Conservation (phyloP, 1,140 invertebrate species). For the Acromyrmex heyeri region DNA sequence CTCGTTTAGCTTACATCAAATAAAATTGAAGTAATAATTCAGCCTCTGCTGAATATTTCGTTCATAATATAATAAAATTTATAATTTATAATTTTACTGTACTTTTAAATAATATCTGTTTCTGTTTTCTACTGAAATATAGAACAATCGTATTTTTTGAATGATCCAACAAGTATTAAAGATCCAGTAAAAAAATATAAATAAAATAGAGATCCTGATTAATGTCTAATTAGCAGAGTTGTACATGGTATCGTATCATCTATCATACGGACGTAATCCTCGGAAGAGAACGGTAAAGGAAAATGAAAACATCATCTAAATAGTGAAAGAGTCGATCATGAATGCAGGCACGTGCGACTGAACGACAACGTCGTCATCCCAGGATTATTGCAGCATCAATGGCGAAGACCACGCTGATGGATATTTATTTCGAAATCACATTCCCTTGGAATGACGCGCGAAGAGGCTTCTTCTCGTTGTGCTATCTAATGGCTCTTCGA, state of each 20-base stretch:
- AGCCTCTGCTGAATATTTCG: not conserved
- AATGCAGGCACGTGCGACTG: constrained; percentile 35
- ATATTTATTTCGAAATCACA: constrained; percentile 57
- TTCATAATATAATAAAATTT: not conserved
- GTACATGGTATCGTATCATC: constrained; percentile 75
- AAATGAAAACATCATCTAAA: constrained; percentile 54
- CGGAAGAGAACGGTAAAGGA: constrained; percentile 61
- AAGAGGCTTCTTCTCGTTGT: constrained; percentile 12
- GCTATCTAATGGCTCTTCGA: constrained; percentile 39
- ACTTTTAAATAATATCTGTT: too few relatives aligned
- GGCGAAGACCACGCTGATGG: constrained; percentile 42
- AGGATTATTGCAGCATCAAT: constrained; percentile 51
- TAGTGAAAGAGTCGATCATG: constrained; percentile 41
- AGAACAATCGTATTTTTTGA: not conserved
- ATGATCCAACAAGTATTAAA: not conserved
- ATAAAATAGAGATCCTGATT: constrained; percentile 72
- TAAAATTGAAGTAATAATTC: not conserved
- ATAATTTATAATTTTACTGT: not conserved
- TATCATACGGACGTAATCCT: constrained; percentile 68
- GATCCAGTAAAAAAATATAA: constrained; percentile 17
- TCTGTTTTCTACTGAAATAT: not conserved
- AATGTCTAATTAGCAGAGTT: constrained; percentile 76
- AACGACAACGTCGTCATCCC: constrained; percentile 15
- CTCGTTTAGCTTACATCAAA: not conserved
- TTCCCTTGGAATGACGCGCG: constrained; percentile 43